Percentiles rank a stretch among this genome's conserved stretches.
These are phyloP conservation scores for Anniella stebbinsi DNA, from an alignment of 2,797 vertebrate genomes.

Conservation along the genomic window DNA sequence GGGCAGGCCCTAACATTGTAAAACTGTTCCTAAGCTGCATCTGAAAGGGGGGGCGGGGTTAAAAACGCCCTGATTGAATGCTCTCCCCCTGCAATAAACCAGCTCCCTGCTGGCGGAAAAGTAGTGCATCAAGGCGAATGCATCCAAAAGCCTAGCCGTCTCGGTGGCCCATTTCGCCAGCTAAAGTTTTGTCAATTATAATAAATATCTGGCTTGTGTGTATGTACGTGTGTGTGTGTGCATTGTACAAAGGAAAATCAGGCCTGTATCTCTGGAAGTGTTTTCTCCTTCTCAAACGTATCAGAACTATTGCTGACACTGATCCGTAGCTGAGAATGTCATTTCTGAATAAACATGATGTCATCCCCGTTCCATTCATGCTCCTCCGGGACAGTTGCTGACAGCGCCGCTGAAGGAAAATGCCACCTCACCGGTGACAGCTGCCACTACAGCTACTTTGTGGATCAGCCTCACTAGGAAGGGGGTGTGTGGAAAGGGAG, in stretches of 20 bases:
- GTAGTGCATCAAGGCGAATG: neutral
- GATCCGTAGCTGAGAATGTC: constrained; percentile 89
- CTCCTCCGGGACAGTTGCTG: constrained; percentile 94
- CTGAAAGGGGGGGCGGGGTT: neutral
- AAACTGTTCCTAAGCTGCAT: too few relatives aligned
- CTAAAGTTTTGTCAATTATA: constrained; percentile 85
- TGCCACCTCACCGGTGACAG: constrained; percentile 95
- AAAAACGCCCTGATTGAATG: neutral
- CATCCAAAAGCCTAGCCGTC: neutral
- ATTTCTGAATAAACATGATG: constrained; percentile 96
- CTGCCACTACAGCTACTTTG: constrained; percentile 90
- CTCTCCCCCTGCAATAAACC: neutral
- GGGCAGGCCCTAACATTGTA: too few relatives aligned
- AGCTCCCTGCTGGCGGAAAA: neutral
- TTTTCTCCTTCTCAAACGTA: constrained; percentile 85
- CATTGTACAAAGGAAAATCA: constrained; percentile 88
- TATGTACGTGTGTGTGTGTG: constrained; percentile 43
- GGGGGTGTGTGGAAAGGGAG: neutral
- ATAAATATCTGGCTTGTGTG: constrained; percentile 19
- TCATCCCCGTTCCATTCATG: constrained; percentile 93
- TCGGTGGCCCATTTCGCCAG: constrained; percentile 74
- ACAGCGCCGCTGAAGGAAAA: constrained; percentile 92
- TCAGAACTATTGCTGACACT: constrained; percentile 91
- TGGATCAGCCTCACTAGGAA: constrained; percentile 81
- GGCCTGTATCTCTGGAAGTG: constrained; percentile 81